Conservation (phyloP, 2,113 vertebrate genomes). For the Zootoca vivipara region DNA sequence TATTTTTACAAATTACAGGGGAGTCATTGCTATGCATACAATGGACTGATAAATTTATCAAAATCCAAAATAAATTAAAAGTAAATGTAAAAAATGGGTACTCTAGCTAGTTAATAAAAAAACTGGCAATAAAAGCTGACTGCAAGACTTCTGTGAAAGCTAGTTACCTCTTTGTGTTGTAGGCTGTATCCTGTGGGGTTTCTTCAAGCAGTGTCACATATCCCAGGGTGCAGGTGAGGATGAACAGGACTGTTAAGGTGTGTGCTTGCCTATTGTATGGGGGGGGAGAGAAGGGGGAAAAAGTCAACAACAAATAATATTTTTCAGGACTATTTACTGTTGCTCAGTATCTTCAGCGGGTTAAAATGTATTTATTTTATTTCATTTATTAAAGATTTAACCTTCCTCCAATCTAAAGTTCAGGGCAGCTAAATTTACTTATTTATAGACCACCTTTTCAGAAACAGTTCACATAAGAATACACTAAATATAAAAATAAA, state of each 20-base stretch:
- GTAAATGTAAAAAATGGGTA: background rate
- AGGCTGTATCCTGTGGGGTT: slow-evolving; percentile 94
- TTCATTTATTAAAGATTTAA: too few species aligned
- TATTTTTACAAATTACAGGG: rapidly evolving
- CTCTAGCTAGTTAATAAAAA: background rate
- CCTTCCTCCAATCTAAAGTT: too few species aligned
- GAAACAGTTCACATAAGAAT: background rate
- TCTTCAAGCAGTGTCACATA: slow-evolving; percentile 97
- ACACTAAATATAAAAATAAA: background rate
- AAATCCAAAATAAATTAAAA: background rate
- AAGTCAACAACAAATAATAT: rapidly evolving
- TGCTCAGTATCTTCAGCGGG: background rate
- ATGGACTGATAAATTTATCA: slow-evolving; percentile 28
- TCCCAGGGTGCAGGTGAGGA: slow-evolving; percentile 91
- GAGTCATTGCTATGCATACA: background rate
- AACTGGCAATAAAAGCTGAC: rapidly evolving
- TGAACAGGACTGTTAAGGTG: slow-evolving; percentile 94
- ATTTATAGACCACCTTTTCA: background rate
- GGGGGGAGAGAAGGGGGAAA: background rate
- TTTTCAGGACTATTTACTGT: background rate
- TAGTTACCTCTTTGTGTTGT: slow-evolving; percentile 93
- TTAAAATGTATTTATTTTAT: background rate
- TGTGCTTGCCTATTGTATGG: slow-evolving; percentile 87
- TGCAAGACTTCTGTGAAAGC: background rate
- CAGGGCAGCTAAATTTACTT: too few species aligned